These are phyloP conservation scores for Lasioglossum vierecki DNA, from an alignment of 2,888 invertebrate species.

Conservation along the genomic window DNA sequence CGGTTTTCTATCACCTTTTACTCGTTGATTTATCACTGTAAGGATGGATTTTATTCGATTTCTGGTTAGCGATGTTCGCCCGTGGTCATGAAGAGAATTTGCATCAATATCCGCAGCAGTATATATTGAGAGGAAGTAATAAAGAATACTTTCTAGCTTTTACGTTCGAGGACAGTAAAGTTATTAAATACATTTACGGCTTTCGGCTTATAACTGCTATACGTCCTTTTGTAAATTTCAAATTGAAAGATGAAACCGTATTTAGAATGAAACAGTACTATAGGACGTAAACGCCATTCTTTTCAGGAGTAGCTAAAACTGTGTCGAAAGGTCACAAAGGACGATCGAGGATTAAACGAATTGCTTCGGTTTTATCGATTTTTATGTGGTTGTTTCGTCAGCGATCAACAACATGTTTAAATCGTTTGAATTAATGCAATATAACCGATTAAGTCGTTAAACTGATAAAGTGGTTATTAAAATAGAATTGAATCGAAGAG, in stretches of 20 bases:
- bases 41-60: background rate
- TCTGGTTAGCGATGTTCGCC: background rate
- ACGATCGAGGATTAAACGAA: background rate
- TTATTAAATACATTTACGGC: background rate
- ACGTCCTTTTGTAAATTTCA: background rate
- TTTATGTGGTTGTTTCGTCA: background rate
- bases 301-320: background rate
- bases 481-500: background rate
- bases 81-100: background rate
- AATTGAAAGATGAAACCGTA: background rate
- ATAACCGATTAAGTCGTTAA: background rate
- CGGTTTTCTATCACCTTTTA: background rate
- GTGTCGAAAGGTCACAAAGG: background rate
- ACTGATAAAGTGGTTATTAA: background rate
- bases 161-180: background rate
- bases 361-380: background rate
- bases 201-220: background rate
- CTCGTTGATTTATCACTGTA: background rate
- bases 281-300: background rate
- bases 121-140: background rate
- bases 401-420: background rate
- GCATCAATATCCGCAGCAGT: background rate
- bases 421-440: background rate
- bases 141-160: background rate
- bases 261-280: background rate